Evolutionary conservation across 2,797 vertebrate genomes (phyloP).

Genomic region (Squalus acanthias): DNA sequence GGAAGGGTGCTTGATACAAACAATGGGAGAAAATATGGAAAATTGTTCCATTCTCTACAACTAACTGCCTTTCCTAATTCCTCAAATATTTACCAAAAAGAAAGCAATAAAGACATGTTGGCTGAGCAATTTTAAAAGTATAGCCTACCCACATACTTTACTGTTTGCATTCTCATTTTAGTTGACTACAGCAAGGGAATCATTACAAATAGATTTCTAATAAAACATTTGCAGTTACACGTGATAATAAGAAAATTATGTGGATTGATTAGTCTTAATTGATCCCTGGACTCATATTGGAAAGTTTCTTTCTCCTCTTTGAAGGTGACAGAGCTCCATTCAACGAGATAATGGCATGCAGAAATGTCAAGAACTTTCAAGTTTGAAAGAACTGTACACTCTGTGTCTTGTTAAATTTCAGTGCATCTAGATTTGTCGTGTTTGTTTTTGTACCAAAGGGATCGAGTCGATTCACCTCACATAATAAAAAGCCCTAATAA

Average conservation of each 20-base stretch:
- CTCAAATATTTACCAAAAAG: neutral
- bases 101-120: neutral
- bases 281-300: neutral
- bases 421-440: neutral
- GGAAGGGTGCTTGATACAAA: neutral
- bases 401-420: slow-evolving; percentile 63
- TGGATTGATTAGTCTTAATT: neutral
- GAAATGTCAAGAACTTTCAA: slow-evolving; percentile 71
- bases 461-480: slow-evolving; percentile 8
- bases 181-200: neutral
- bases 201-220: neutral
- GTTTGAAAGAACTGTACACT: slow-evolving; percentile 57
- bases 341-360: slow-evolving; percentile 84
- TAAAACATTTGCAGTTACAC: neutral
- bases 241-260: neutral
- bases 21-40: neutral
- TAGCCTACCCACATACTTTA: neutral
- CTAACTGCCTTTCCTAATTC: neutral
- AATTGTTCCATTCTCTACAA: neutral
- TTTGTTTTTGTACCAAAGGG: neutral
- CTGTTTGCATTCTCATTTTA: neutral
- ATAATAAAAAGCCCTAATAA: slow-evolving; percentile 22
- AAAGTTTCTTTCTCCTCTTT: neutral
- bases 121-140: neutral
- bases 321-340: slow-evolving; percentile 58